Base-by-base conservation (phyloP, 2,113 vertebrate genomes). In the Mustela nigripes region DNA sequence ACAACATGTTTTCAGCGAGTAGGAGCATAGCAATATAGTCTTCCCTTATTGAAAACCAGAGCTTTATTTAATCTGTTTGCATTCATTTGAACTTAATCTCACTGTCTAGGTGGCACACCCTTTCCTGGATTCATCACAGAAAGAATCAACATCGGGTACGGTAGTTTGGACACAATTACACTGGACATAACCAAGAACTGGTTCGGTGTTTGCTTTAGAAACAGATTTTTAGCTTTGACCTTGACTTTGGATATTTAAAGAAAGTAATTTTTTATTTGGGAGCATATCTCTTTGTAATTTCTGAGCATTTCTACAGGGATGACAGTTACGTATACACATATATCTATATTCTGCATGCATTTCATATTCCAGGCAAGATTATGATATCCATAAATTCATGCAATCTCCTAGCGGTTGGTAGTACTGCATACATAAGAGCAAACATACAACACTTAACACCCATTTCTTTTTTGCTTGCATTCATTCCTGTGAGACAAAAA, bases 301-400 rank as follows among this genome's bases (percentile, higher is more conserved):
- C 95, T 98, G 96, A 94, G 91, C 42, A 92, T 95, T 91, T 98
- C 69, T 96, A 98, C 42, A 96, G 81, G 95, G 96, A 80, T 50
- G 95, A 95, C 19, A 95, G 50, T 98, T 98, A 97, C 96, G 82
- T 93, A 85, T 97, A 95, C 97, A 82, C 83, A 89, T 48, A 86
- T 79, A 93, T 65, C 42, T 96, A 89, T 60, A 97, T 97, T 97
- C 85, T 78, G 97, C 98, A 99, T 99, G 98, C 98, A 96, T 96
- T 94, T 65, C 56, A 12, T 97, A 95, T 84, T 96, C 76, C 98
- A 98, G 97, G 98, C 98, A 98, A 97, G 96, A 97, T 90, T 97
- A 94, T 58, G 89, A 39, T 89, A 89, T 97, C 96, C 97, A 96
- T 62, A 86, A 78, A 89, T 18, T 97, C 98, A 98, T 99, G 99